Base-by-base conservation (phyloP, 2,113 vertebrate genomes). In the Sphaerodactylus townsendi region DNA sequence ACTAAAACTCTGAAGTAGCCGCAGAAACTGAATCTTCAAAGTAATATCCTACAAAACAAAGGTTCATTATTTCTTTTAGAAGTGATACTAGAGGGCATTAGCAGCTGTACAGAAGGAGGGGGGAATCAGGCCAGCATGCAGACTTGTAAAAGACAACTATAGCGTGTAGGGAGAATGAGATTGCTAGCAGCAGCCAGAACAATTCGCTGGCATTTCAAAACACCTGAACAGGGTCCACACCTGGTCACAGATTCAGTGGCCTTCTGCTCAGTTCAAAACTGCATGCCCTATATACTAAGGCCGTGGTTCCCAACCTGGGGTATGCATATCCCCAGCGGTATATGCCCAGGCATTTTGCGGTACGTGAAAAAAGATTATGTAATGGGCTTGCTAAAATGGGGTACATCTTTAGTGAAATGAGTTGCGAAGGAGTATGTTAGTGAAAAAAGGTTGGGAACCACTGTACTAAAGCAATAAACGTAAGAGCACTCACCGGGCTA, bases 1-100 rank as follows among this genome's bases (percentile, higher is more conserved):
- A 77, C 99, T 99, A 94, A 99, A 99, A 93, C 99, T 99, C 95
- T 99, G 99, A 66, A 99, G 97, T 77, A 99, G 97, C 89, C 99
- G 96, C 94, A 99, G 92, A 90, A 99, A 99, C 92, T 99, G 98
- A 92, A 99, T 99, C 95, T 99, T 99, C 92, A 99, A 96, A 77
- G 99, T 99, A 90, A 99, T 99, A 93, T 99, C 99, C 99, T 99
- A 87, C 74, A 92, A 84, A n/a, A 87, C 86, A 84, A 83, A 68
- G 44, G 33, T 21, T 21, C 19, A 64, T 19, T 10, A 46, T n/a
- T 46, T 33, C 13, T 68, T 83, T n/a, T 53, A 83, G 7, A 59
- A 82, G 19, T 46, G 59, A 72, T 33, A 25, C 23, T 25, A 56
- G 10, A 37, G 1, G 35, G 28, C 19, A 66, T 68, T 68, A 50